These are phyloP conservation scores for Corella eumyota DNA, from an alignment of 23 tunicate species.

Conservation along the genomic window DNA sequence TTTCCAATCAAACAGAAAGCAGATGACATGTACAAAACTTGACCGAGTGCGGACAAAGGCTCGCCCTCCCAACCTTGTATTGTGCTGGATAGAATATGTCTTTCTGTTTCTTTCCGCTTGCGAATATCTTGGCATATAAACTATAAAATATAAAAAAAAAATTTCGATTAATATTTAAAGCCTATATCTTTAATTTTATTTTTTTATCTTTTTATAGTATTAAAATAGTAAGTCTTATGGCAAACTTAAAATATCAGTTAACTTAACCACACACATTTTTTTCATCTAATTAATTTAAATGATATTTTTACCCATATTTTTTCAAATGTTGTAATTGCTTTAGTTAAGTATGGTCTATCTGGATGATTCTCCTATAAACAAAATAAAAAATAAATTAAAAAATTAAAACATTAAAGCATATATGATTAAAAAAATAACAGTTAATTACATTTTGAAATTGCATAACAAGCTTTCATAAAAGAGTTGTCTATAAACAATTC, in stretches of 20 bases:
- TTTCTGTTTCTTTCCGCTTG: conserved; percentile 84
- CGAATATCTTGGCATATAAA: conserved; percentile 81
- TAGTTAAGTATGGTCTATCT: conserved; percentile 40
- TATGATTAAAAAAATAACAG: no score
- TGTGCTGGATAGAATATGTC: conserved; percentile 61
- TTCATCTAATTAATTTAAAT: neutral
- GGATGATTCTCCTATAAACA: conserved; percentile 43
- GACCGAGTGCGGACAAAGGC: conserved; percentile 41
- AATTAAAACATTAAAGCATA: no score
- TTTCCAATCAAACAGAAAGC: conserved; percentile 66
- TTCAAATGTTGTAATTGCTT: conserved; percentile 47
- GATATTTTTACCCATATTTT: conserved; percentile 45
- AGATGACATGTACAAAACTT: conserved; percentile 72
- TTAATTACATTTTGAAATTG: no score
- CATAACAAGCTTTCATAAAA: no score
- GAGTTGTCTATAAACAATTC: no score
- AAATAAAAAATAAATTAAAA: conserved; percentile 7
- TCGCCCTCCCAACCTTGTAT: conserved; percentile 82
- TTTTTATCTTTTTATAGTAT: no score
- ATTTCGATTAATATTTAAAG: neutral
- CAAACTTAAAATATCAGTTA: neutral
- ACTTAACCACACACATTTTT: neutral
- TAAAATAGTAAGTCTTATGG: no score
- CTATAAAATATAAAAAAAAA: conserved; percentile 21
- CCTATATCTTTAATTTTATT: no score